phyloP scores from a whole-genome alignment of 2,113 vertebrate genomes.

The Corydoras maculifer region DNA sequence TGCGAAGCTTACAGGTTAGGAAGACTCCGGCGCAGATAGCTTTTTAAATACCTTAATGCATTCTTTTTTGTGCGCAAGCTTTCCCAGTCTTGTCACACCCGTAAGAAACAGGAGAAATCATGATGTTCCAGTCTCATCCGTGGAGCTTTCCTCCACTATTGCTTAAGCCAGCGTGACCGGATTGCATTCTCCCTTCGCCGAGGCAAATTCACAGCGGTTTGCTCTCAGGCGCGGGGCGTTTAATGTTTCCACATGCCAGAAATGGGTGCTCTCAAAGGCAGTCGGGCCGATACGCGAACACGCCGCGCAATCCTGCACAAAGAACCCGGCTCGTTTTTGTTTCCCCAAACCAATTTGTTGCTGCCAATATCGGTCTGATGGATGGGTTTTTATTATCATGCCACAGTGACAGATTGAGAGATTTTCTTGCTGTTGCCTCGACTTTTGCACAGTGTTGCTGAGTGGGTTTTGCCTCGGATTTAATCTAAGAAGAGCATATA shows the following conservation, averaged over 20 bases:
- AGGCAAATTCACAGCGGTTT: constrained; percentile 31
- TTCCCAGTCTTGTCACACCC: constrained; percentile 12
- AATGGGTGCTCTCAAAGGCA: too few species aligned
- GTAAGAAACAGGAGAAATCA: constrained; percentile 33
- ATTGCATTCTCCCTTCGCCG: constrained; percentile 36
- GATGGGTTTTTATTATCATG: constrained; percentile 46
- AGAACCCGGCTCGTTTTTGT: constrained; percentile 41
- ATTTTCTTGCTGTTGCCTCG: constrained; percentile 42
- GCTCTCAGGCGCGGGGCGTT: constrained; percentile 34
- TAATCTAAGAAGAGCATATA: constrained; percentile 53
- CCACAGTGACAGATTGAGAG: constrained; percentile 48
- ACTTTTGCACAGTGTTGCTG: constrained; percentile 18
- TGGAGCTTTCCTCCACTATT: constrained; percentile 39
- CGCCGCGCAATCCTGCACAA: constrained; percentile 1
- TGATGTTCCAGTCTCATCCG: constrained; percentile 41
- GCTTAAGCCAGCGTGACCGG: constrained; percentile 43
- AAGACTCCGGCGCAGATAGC: neutral
- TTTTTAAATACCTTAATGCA: neutral
- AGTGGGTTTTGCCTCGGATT: constrained; percentile 41
- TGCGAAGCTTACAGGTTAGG: neutral
- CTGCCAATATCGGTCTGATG: constrained; percentile 44
- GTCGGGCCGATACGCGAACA: neutral
- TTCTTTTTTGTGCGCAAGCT: neutral
- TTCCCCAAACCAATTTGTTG: constrained; percentile 43
- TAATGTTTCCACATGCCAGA: neutral